Percentiles rank a stretch among this genome's conserved stretches.
Evolutionary conservation across 2,888 invertebrate genomes (phyloP).

Genomic region (Strigamia crassipes): DNA sequence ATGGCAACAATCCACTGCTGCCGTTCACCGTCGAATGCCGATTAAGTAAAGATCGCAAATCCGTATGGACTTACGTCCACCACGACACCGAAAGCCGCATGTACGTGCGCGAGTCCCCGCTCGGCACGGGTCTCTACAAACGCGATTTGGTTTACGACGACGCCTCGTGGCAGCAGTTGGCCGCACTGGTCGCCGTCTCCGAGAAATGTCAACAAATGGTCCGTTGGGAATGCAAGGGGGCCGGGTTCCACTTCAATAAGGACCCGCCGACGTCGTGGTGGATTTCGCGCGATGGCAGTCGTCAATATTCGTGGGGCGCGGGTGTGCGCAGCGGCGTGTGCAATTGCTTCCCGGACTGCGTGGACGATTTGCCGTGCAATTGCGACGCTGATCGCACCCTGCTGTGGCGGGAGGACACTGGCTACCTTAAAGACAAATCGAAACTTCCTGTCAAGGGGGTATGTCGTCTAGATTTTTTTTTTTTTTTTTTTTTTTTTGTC

Average conservation of each 20-base stretch:
- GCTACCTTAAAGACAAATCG: constrained; percentile 52
- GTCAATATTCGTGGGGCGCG: constrained; percentile 53
- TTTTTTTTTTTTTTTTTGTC: too few species aligned
- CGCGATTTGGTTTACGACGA: constrained; percentile 52
- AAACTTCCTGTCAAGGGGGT: constrained; percentile 50
- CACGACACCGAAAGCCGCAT: constrained; percentile 54
- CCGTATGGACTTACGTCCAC: constrained; percentile 52
- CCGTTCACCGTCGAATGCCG: constrained; percentile 53
- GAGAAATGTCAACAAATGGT: constrained; percentile 53
- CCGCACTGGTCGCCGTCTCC: constrained; percentile 51
- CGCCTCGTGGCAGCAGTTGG: constrained; percentile 51
- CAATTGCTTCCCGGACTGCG: constrained; percentile 51
- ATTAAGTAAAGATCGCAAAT: constrained; percentile 46
- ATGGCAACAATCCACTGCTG: constrained; percentile 51
- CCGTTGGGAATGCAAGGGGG: constrained; percentile 53
- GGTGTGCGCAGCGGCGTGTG: constrained; percentile 51
- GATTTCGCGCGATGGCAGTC: constrained; percentile 50
- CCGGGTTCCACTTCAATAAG: constrained; percentile 52
- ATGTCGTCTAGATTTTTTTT: not conserved
- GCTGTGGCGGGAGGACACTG: constrained; percentile 52
- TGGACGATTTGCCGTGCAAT: constrained; percentile 51
- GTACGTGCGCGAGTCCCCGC: constrained; percentile 52
- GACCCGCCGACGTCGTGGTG: constrained; percentile 52
- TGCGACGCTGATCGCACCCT: constrained; percentile 52
- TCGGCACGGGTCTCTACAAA: constrained; percentile 52